Percentiles rank a stretch among this genome's conserved stretches.
phyloP scores from a whole-genome alignment of 2,888 invertebrate species.

The Lissocephala sabroskyi region DNA sequence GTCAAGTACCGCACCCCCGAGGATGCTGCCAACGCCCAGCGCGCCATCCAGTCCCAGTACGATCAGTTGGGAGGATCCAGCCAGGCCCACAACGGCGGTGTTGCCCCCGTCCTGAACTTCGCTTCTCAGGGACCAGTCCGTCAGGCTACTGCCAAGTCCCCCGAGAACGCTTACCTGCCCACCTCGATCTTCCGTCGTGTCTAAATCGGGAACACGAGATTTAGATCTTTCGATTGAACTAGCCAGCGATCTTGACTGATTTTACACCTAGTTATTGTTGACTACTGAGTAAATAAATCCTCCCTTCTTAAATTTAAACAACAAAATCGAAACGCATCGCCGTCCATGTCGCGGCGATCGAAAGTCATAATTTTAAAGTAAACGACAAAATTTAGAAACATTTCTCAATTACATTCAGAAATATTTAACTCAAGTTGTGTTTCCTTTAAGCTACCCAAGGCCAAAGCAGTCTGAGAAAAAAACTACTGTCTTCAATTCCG shows the following conservation, averaged over 20 bases:
- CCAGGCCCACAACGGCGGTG: constrained; percentile 53
- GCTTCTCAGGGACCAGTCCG: constrained; percentile 50
- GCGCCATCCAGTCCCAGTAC: constrained; percentile 63
- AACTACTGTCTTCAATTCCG: no score
- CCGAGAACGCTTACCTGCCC: constrained; percentile 55
- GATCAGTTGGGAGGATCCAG: constrained; percentile 51
- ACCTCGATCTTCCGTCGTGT: constrained; percentile 58
- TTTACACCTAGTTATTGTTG: constrained; percentile 53
- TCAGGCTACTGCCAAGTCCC: constrained; percentile 34
- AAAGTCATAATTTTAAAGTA: no score
- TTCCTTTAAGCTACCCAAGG: no score
- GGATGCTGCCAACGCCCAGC: constrained; percentile 69
- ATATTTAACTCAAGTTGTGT: no score
- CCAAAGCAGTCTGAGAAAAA: no score
- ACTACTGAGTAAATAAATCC: constrained; percentile 57
- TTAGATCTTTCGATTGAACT: constrained; percentile 28
- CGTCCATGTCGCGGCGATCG: no score
- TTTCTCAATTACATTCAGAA: no score
- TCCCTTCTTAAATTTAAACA: no score
- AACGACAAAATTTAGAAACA: no score
- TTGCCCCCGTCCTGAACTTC: constrained; percentile 64
- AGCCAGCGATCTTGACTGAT: constrained; percentile 52
- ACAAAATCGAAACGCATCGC: no score
- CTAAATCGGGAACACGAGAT: constrained; percentile 25
- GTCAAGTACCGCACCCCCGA: constrained; percentile 69